Conservation (phyloP, 2,113 vertebrate genomes). For the Pholis gunnellus region DNA sequence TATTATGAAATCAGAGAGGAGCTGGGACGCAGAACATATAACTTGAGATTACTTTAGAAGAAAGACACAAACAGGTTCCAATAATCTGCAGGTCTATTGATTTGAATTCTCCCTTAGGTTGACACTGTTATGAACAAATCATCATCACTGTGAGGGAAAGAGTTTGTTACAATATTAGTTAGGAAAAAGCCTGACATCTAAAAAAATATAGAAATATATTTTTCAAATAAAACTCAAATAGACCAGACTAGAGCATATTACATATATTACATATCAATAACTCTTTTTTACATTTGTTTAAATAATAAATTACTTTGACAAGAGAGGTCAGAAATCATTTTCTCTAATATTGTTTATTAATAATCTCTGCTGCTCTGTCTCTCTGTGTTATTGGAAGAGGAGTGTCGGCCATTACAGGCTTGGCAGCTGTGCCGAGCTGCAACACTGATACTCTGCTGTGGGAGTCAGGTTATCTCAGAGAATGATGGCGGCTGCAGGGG, state of each 20-base stretch:
- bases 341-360: constrained; percentile 7
- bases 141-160: not conserved
- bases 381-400: constrained; percentile 61
- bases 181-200: not conserved
- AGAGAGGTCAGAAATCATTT: not conserved
- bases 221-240: not conserved
- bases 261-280: not conserved
- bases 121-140: not conserved
- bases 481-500: constrained; percentile 71
- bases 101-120: not conserved
- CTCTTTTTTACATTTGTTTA: not conserved
- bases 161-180: not conserved
- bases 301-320: not conserved
- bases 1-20: not conserved
- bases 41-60: not conserved
- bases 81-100: not conserved
- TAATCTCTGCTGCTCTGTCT: constrained; percentile 56
- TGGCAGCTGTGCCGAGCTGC: constrained; percentile 74
- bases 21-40: not conserved
- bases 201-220: not conserved
- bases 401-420: constrained; percentile 75
- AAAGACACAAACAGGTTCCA: not conserved
- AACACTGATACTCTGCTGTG: constrained; percentile 66
- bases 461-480: constrained; percentile 75
- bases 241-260: not conserved